These are phyloP conservation scores for Steatocranus sp. DNA, from an alignment of 2,797 vertebrate genomes.

Conservation along the genomic window DNA sequence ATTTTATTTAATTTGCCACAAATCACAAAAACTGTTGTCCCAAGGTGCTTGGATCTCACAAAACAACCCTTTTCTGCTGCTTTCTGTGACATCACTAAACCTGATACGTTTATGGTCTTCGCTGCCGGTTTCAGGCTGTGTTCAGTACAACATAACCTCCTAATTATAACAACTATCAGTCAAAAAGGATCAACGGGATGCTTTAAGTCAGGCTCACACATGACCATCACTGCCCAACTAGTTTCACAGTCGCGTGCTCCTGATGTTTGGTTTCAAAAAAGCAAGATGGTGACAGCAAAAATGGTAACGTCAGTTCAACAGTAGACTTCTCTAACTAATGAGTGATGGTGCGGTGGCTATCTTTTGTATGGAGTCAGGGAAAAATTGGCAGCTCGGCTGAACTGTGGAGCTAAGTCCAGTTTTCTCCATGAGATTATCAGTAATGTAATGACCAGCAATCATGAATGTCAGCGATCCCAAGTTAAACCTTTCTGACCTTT, in stretches of 20 bases:
- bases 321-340: background rate
- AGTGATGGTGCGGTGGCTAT: background rate
- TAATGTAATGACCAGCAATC: fast-evolving
- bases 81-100: background rate
- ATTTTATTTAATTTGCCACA: background rate
- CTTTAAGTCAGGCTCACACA: background rate
- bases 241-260: background rate
- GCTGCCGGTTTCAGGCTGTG: background rate
- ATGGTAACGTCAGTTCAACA: background rate
- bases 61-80: background rate
- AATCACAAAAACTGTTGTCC: fast-evolving
- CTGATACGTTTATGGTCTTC: background rate
- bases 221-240: background rate
- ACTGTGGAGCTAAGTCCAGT: background rate
- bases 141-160: background rate
- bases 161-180: background rate
- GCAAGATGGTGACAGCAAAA: background rate
- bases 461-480: background rate
- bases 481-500: background rate
- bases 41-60: fast-evolving
- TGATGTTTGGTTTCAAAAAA: background rate
- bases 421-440: background rate
- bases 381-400: fast-evolving
- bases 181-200: background rate
- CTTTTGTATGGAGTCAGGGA: background rate